These are phyloP conservation scores for Oikopleura vanhoeffeni DNA, from an alignment of 23 tunicate genomes.

Conservation along the genomic window DNA sequence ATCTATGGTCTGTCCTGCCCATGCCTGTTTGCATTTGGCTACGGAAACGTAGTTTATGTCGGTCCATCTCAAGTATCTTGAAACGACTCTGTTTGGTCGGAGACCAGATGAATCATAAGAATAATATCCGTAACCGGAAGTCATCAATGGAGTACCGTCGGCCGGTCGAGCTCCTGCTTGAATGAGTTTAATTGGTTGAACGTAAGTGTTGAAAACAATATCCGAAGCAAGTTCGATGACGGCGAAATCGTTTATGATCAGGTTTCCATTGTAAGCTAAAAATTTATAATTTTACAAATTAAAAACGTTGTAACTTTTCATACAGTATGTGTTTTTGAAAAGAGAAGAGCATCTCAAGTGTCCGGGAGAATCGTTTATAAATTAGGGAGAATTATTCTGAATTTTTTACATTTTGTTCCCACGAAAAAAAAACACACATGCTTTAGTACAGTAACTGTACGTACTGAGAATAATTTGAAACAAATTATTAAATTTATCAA, in stretches of 20 bases:
- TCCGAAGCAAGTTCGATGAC: not conserved
- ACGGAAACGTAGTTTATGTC: slow-evolving; percentile 5
- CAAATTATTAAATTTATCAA: too few species aligned
- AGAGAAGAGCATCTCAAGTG: too few species aligned
- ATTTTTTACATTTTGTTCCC: too few species aligned
- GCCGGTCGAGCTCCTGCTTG: not conserved
- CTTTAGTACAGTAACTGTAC: too few species aligned
- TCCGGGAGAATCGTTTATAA: too few species aligned
- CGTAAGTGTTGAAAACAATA: not conserved
- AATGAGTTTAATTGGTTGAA: not conserved
- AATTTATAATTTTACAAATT: too few species aligned
- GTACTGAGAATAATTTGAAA: too few species aligned
- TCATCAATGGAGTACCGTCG: slow-evolving; percentile 3
- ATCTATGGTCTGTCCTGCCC: slow-evolving; percentile 14
- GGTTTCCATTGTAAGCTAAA: slow-evolving; percentile 8
- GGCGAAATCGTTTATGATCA: slow-evolving; percentile 12
- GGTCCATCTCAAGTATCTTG: not conserved
- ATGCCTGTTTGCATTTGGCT: not conserved
- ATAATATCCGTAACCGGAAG: slow-evolving; percentile 7
- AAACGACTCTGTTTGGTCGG: not conserved
- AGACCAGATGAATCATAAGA: not conserved
- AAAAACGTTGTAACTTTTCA: too few species aligned
- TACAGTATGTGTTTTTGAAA: too few species aligned
- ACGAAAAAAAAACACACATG: too few species aligned
- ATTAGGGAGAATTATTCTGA: too few species aligned